Percentiles rank a stretch among this genome's conserved stretches.
These are phyloP conservation scores for Ophioninae sp. DNA, from an alignment of 2,888 invertebrate genomes.

Conservation along the genomic window DNA sequence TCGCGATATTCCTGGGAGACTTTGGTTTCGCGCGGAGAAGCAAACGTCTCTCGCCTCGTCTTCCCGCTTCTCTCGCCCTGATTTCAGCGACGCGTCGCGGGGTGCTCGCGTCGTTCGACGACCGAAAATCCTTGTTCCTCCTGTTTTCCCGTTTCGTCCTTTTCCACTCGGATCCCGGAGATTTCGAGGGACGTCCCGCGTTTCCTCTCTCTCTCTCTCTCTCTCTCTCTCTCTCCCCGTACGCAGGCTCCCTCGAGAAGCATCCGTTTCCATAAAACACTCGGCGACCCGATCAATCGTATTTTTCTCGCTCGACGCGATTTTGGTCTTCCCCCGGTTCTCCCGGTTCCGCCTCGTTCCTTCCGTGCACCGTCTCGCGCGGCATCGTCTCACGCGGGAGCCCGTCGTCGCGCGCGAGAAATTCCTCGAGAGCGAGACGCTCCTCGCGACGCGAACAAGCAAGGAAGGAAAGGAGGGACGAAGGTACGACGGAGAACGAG, in stretches of 20 bases:
- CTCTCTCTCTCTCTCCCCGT: not conserved
- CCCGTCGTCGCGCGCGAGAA: no score
- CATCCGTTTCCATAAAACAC: slow-evolving; percentile 55
- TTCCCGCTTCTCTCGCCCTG: slow-evolving; percentile 23
- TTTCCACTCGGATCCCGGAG: not conserved
- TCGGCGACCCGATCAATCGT: slow-evolving; percentile 55
- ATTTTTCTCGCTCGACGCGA: slow-evolving; percentile 20
- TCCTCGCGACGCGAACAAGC: not conserved
- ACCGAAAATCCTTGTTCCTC: slow-evolving; percentile 48
- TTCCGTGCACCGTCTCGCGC: not conserved
- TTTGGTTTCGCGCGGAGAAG: no score
- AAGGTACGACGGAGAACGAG: not conserved
- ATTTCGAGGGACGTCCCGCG: not conserved
- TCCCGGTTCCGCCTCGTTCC: not conserved
- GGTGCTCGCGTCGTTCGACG: slow-evolving; percentile 39
- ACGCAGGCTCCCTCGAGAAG: slow-evolving; percentile 3
- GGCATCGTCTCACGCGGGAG: not conserved
- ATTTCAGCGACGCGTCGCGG: slow-evolving; percentile 52
- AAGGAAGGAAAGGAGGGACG: not conserved
- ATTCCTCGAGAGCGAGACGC: not conserved
- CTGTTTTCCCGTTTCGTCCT: slow-evolving; percentile 4
- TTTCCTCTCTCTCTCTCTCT: not conserved
- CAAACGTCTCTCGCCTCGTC: not conserved
- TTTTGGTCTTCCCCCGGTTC: not conserved
- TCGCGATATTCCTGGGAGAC: no score